Evolutionary conservation across 2,113 vertebrate species (phyloP), one percentile per base, ranked within the genome.

Genomic region (Psilopsiagon aurifrons): DNA sequence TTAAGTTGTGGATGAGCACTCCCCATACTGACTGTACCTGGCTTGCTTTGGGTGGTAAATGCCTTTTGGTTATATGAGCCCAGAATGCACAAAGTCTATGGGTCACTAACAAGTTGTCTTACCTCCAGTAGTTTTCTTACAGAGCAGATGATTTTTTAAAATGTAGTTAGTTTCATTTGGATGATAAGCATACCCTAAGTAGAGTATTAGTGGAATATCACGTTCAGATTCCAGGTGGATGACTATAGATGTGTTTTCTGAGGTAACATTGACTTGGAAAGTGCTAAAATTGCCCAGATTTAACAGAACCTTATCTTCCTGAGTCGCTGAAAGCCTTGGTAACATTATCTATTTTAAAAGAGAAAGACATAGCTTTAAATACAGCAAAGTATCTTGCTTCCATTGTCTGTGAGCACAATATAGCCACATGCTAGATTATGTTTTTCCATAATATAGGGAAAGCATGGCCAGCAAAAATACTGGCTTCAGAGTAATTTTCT

Each of bases 221-320:
- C 97, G 97, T 89, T 98, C 98, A 29, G 98, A 98, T 83, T 99
- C 98, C 92, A 99, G 95, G 94, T 99, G 97, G 78, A 99, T 97
- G 91, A 99, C 99, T 83, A 99, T 46, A 73, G 99, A 98, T 20
- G 98, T 97, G 28, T 98, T 98, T 29, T 93, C 91, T 10, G 97
- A 98, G 1, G 98, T 98, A 75, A 99, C 31, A 6, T 99, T 99
- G 90, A 99, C 97, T 94, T 98, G 94, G 80, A 99, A 90, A 80
- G 97, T 98, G 92, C 98, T 99, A 52, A 97, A 98, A 91, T 98
- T 98, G 64, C 97, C 97, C 84, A 99, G 94, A 87, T 97, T 98
- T 96, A 99, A 83, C 75, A 98, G 62, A 4, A 98, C 99, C 31
- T 95, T 98, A 70, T 98, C 98, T n/a, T 97, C 96, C 20, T 97